These are phyloP conservation scores for Drosophila helvetica DNA, from an alignment of 2,888 invertebrate species.

Conservation along the genomic window DNA sequence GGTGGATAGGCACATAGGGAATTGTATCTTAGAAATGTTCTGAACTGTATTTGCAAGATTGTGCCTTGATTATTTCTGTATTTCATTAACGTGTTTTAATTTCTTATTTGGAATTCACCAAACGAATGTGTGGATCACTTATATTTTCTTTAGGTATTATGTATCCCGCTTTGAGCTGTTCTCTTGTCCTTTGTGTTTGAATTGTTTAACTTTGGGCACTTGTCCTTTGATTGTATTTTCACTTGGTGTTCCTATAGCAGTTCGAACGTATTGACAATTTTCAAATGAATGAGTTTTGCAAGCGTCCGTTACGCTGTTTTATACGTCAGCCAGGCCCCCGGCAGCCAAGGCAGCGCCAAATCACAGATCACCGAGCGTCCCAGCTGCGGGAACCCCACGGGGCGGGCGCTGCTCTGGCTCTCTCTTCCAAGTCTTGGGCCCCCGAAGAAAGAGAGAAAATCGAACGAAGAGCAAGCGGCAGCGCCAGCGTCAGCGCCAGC, in stretches of 20 bases:
- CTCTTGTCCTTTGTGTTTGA: conserved; percentile 1
- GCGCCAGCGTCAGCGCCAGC: neutral
- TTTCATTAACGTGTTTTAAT: conserved; percentile 82
- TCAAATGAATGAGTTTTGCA: conserved; percentile 74
- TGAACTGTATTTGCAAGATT: conserved; percentile 84
- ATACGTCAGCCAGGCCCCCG: conserved; percentile 53
- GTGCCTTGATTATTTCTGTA: conserved; percentile 83
- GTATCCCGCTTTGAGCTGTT: neutral
- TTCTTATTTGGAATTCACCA: conserved; percentile 14
- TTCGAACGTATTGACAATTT: conserved; percentile 76
- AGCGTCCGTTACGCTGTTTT: conserved; percentile 66
- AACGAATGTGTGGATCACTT: conserved; percentile 4
- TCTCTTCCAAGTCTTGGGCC: conserved; percentile 25
- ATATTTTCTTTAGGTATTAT: neutral
- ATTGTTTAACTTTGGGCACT: conserved; percentile 18
- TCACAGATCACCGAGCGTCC: conserved; percentile 31
- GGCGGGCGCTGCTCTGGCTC: conserved; percentile 26
- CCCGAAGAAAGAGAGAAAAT: conserved; percentile 25
- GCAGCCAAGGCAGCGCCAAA: conserved; percentile 29
- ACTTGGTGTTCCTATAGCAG: conserved; percentile 35
- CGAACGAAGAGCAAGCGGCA: conserved; percentile 25
- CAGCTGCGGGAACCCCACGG: conserved; percentile 36
- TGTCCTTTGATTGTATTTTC: conserved; percentile 17
- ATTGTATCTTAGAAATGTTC: conserved; percentile 80
- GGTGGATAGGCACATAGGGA: conserved; percentile 7